Evolutionary conservation across 2,888 invertebrate genomes (phyloP).

Genomic region (Sarcophaga subvicina): DNA sequence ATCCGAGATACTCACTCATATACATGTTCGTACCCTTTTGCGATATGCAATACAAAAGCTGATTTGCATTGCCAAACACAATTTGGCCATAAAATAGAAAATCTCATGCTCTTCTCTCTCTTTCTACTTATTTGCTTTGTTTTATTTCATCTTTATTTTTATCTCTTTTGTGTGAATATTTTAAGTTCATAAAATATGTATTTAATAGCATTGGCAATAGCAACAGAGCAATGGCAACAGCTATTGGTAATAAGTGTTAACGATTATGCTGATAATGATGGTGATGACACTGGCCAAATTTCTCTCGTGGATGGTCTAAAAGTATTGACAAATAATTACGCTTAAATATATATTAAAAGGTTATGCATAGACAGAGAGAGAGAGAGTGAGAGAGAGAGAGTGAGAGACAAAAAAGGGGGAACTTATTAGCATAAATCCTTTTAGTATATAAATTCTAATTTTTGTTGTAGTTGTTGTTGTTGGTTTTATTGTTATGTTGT

Average conservation of each 20-base stretch:
- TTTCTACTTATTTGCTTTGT: background rate
- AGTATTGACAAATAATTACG: conserved; percentile 52
- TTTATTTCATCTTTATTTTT: background rate
- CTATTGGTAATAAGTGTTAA: background rate
- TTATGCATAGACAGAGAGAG: background rate
- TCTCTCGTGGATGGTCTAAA: background rate
- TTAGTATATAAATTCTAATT: background rate
- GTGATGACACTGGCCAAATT: conserved; percentile 1
- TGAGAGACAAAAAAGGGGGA: background rate
- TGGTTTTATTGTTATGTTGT: conserved; percentile 35
- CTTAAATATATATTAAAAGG: conserved; percentile 10
- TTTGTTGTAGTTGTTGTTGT: background rate
- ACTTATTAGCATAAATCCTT: conserved; percentile 64
- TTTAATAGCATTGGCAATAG: conserved; percentile 38
- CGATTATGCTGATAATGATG: conserved; percentile 13
- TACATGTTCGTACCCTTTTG: background rate
- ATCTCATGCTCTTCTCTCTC: background rate
- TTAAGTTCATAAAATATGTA: conserved; percentile 42
- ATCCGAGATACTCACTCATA: background rate
- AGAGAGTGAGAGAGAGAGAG: background rate
- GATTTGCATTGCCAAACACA: background rate
- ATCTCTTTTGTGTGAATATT: background rate
- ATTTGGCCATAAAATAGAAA: background rate
- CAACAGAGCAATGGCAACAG: background rate
- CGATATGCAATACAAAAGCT: background rate